Conservation (phyloP, 1,140 invertebrate species). For the Megalonaias nervosa region DNA sequence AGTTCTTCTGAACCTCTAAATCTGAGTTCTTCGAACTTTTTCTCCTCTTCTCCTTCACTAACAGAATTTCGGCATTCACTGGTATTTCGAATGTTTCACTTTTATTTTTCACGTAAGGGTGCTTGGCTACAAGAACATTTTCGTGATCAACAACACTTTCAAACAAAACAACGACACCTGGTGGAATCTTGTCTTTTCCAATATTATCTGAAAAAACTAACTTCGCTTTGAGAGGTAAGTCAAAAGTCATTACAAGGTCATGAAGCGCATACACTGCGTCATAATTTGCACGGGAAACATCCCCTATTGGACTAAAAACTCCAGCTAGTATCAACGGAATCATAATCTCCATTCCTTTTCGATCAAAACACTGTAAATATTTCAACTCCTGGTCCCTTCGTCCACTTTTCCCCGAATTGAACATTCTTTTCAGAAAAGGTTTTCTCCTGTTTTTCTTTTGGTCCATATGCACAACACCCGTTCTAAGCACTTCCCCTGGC, state of each 20-base stretch:
- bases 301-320: constrained; percentile 65
- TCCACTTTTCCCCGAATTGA: constrained; percentile 46
- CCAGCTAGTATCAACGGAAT: constrained; percentile 65
- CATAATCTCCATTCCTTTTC: constrained; percentile 57
- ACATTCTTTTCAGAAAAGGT: constrained; percentile 55
- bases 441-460: constrained; percentile 58
- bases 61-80: constrained; percentile 46
- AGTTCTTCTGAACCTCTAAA: too few species aligned
- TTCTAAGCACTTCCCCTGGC: constrained; percentile 60
- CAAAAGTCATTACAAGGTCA: constrained; percentile 61
- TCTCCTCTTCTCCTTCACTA: constrained; percentile 9
- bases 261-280: constrained; percentile 66
- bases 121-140: constrained; percentile 46
- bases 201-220: constrained; percentile 51
- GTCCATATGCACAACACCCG: constrained; percentile 63
- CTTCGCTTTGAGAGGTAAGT: constrained; percentile 60
- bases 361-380: constrained; percentile 65
- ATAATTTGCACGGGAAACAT: constrained; percentile 52
- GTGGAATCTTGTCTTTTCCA: constrained; percentile 31
- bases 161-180: constrained; percentile 51
- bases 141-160: constrained; percentile 54
- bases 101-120: constrained; percentile 28
- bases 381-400: constrained; percentile 62
- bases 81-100: constrained; percentile 52
- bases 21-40: too few species aligned